phyloP scores from a whole-genome alignment of 2,888 invertebrate genomes.

The Pyrrhia umbra region DNA sequence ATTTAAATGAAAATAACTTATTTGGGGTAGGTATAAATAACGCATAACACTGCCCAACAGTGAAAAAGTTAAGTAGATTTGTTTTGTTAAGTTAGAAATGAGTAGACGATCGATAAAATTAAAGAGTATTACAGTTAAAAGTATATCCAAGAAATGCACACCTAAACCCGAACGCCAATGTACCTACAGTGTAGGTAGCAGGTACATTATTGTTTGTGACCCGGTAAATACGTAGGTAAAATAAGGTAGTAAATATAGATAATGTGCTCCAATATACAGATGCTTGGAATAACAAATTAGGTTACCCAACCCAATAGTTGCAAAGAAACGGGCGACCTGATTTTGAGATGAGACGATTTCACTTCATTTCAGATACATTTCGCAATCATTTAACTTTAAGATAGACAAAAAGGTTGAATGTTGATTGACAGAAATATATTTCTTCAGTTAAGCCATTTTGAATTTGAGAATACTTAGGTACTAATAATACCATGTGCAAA shows the following conservation, averaged over 20 bases:
- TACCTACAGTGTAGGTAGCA: background rate
- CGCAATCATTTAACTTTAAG: conserved; percentile 67
- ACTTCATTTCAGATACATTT: conserved; percentile 69
- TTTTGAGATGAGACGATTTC: conserved; percentile 73
- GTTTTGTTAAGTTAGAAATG: too few relatives aligned
- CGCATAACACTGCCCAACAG: too few relatives aligned
- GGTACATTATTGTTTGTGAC: conserved; percentile 8
- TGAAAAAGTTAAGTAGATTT: too few relatives aligned
- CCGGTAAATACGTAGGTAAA: conserved; percentile 41
- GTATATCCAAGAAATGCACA: too few relatives aligned
- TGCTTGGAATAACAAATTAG: conserved; percentile 77
- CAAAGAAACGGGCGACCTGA: conserved; percentile 77
- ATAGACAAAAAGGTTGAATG: conserved; percentile 45
- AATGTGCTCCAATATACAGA: conserved; percentile 68
- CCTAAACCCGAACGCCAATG: too few relatives aligned
- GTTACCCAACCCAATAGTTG: conserved; percentile 73
- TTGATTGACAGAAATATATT: conserved; percentile 46
- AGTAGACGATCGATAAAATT: too few relatives aligned
- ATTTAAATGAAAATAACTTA: too few relatives aligned
- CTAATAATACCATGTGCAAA: background rate
- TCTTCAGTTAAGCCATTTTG: conserved; percentile 23
- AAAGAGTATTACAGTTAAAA: too few relatives aligned
- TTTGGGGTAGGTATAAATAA: too few relatives aligned
- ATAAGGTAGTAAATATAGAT: too few relatives aligned
- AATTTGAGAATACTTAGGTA: conserved; percentile 4